Evolutionary conservation across 2,113 vertebrate genomes (phyloP), one percentile per base, ranked within the genome.

Genomic region (Condylura cristata): DNA sequence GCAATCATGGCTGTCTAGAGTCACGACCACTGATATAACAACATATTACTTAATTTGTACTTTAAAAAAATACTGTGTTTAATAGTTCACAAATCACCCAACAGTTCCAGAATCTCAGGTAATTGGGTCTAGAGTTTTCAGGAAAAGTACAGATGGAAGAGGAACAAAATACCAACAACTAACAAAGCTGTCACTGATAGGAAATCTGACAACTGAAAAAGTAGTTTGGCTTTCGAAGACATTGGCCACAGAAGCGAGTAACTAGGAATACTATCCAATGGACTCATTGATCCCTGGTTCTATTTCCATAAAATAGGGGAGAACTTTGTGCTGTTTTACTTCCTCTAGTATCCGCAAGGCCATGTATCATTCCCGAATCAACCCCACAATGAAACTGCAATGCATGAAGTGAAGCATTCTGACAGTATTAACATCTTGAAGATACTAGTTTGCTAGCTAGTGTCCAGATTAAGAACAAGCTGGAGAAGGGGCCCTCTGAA

Each of bases 111-210:
- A 89, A 51, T 63, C 24, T n/a, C 71, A 78, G 65, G 58, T 93
- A 65, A 84, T 16, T 41, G 79, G 72, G 28, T 34, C 6, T 16
- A 9, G 4, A 80, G 18, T 39, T 76, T 70, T 5, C 91, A 81
- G 0, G 26, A 41, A 34, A 68, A 83, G 68, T 48, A 72, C 94
- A 97, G 96, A 96, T 95, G 96, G 94, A 53, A 79, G 22, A 66
- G 96, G 86, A 96, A 96, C 17, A 75, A 78, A 93, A 97, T 24
- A 96, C 88, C 93, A 94, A 86, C 2, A 74, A 87, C 78, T 26
- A 88, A n/a, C 48, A 65, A 60, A 83, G 78, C 76, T 86, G 70
- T 68, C 60, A 14, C 63, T 34, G 24, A 75, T 71, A 87, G 41
- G 96, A 95, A 94, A 97, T 63, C 12, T 30, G 88, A 97, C 75